Base-by-base conservation (phyloP, 2,888 invertebrate species). In the Calameuta pallipes region DNA sequence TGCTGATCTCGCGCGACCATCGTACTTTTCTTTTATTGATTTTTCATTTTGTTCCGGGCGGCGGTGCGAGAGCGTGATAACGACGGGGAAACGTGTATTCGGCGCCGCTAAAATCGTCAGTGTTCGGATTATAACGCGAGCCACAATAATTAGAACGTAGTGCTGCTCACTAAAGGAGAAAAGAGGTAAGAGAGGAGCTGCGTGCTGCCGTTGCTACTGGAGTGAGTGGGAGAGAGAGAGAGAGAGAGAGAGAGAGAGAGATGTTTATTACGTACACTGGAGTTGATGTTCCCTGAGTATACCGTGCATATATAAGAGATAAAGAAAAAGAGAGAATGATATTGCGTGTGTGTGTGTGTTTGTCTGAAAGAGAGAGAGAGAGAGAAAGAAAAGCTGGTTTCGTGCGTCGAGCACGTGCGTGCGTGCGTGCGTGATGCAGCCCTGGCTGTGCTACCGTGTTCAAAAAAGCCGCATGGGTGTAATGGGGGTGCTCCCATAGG, bases 11-110 rank as follows among this genome's bases (percentile, higher is more conserved):
- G 83, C 85, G 85, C 82, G 83, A 84, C 83, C 82, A 86, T 83
- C 84, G 87, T 88, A 87, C 85, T 89, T 88, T 88, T 87, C 87
- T 88, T 90, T 89, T 88, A 85, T 89, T 87, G 85, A 87, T 88
- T 87, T 88, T 87, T 80, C 82, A 81, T 86, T 87, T 86, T 81
- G 88, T 89, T 88, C 86, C 88, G 89, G 88, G 88, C 87, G 89
- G 87, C 81, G 86, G 87, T 87, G 85, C 80, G 80, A 84, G 82
- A 84, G 86, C 86, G 85, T 85, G 86, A 70, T 70, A 41, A 41
- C 41, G 41, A 41, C 41, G 15, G 41, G 15, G 15, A 41, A 41
- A 4, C 15, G 41, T 41, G 41, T 15, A 41, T 41, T 41, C 41
- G 41, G 41, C 41, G 41, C 41, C 13, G 15, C 4, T 41, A 41